These are phyloP conservation scores for Thumatha senex DNA, from an alignment of 2,888 invertebrate genomes.

Conservation along the genomic window DNA sequence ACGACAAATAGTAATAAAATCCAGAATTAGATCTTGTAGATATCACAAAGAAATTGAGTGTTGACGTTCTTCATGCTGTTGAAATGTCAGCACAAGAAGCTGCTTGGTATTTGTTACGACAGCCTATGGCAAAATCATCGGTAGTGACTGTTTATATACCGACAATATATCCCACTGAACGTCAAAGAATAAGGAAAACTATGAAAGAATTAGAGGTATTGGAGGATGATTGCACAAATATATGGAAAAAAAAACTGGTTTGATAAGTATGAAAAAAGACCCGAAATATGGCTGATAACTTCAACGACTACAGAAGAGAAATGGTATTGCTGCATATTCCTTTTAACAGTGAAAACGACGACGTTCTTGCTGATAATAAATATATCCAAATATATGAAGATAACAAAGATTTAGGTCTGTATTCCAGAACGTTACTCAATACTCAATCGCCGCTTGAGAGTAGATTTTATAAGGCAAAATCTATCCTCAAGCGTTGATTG, in stretches of 20 bases:
- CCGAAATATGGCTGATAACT: conserved; percentile 40
- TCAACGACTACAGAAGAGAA: conserved; percentile 47
- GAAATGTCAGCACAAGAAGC: conserved; percentile 57
- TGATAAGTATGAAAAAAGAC: conserved; percentile 54
- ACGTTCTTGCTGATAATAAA: conserved; percentile 44
- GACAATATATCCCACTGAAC: conserved; percentile 48
- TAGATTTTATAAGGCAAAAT: no score
- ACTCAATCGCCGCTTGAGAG: no score
- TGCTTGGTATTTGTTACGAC: conserved; percentile 41
- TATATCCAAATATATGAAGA: conserved; percentile 30
- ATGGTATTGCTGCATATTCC: conserved; percentile 47
- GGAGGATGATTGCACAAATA: conserved; percentile 41
- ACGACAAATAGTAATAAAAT: conserved; percentile 33
- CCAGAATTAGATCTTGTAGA: conserved; percentile 37
- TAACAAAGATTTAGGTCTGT: no score
- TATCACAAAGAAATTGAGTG: conserved; percentile 32
- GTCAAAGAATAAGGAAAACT: conserved; percentile 26
- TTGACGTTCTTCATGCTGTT: conserved; percentile 31
- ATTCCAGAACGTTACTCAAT: no score
- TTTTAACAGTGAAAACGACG: conserved; percentile 45
- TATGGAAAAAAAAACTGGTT: conserved; percentile 58
- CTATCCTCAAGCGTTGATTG: no score
- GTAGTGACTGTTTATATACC: conserved; percentile 30
- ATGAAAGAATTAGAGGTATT: conserved; percentile 40
- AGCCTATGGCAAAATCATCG: conserved; percentile 35